Conservation (phyloP, 2,888 invertebrate genomes). For the Meiosimyza platycephala region DNA sequence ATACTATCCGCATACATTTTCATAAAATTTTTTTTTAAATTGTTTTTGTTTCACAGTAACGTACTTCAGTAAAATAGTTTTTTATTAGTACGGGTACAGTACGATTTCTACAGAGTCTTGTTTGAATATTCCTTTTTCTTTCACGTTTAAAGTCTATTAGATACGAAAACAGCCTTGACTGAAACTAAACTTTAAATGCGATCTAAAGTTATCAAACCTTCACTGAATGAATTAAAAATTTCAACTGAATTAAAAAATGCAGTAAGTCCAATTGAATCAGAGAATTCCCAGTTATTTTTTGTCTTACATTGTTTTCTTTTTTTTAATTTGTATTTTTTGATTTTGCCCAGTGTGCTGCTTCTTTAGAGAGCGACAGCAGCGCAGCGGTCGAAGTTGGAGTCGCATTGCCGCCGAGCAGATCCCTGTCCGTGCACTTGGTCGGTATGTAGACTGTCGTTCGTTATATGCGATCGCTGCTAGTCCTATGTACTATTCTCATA, state of each 20-base stretch:
- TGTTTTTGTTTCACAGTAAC: too few relatives aligned
- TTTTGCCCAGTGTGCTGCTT: constrained; percentile 43
- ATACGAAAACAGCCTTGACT: constrained; percentile 19
- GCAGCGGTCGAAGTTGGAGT: constrained; percentile 41
- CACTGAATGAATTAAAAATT: constrained; percentile 67
- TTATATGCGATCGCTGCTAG: constrained; percentile 20
- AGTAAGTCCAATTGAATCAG: constrained; percentile 65
- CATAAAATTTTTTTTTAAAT: too few relatives aligned
- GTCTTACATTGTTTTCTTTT: constrained; percentile 44
- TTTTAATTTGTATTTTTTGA: constrained; percentile 45
- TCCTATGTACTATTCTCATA: constrained; percentile 38
- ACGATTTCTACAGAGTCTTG: not conserved
- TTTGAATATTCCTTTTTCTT: constrained; percentile 1
- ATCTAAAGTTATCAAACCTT: constrained; percentile 61
- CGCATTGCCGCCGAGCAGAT: constrained; percentile 38
- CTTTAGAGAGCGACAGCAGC: constrained; percentile 39
- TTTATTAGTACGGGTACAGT: too few relatives aligned
- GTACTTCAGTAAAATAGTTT: too few relatives aligned
- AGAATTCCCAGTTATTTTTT: constrained; percentile 52
- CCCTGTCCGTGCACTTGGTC: constrained; percentile 23
- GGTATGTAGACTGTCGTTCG: constrained; percentile 4
- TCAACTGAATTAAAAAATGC: constrained; percentile 68
- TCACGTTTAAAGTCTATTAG: constrained; percentile 9
- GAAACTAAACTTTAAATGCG: constrained; percentile 14
- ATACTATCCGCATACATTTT: too few relatives aligned